These are phyloP conservation scores for Zophobas morio DNA, from an alignment of 1,140 invertebrate species.

Conservation along the genomic window DNA sequence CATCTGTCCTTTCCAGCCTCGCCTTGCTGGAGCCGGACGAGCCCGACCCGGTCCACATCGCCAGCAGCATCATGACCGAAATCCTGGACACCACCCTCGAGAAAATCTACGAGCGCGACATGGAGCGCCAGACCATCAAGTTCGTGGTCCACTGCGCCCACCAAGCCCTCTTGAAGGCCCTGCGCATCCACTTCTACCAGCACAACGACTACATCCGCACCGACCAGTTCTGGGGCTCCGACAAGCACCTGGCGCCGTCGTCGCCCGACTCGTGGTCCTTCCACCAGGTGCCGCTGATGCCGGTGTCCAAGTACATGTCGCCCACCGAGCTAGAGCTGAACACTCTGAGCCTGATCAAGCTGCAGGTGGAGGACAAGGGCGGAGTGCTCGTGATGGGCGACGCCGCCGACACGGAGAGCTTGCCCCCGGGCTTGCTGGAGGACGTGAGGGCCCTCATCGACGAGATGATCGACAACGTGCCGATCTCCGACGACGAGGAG, in stretches of 20 bases:
- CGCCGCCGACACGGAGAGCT: background rate
- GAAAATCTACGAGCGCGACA: slow-evolving; percentile 65
- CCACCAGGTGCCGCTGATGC: slow-evolving; percentile 35
- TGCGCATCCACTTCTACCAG: slow-evolving; percentile 57
- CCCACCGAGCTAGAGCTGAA: slow-evolving; percentile 10
- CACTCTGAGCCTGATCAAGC: slow-evolving; percentile 3
- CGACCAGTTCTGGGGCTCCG: slow-evolving; percentile 43
- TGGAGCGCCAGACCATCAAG: slow-evolving; percentile 64
- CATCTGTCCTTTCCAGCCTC: no score
- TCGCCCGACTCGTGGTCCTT: slow-evolving; percentile 51
- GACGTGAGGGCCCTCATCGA: slow-evolving; percentile 3
- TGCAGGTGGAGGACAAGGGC: background rate
- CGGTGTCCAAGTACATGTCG: background rate
- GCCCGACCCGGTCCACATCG: background rate
- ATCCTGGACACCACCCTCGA: slow-evolving; percentile 65
- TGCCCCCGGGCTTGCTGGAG: background rate
- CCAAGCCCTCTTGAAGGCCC: slow-evolving; percentile 66
- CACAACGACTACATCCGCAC: slow-evolving; percentile 38
- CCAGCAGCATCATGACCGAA: slow-evolving; percentile 52
- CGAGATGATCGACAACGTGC: slow-evolving; percentile 4
- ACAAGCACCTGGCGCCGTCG: slow-evolving; percentile 45
- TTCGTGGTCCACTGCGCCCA: slow-evolving; percentile 67
- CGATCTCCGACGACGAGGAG: background rate
- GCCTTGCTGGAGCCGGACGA: no score
- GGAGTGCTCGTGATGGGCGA: background rate